Percentiles rank a stretch among this genome's conserved stretches.
phyloP scores from a whole-genome alignment of 2,888 invertebrate species.

The Onchidella celtica region DNA sequence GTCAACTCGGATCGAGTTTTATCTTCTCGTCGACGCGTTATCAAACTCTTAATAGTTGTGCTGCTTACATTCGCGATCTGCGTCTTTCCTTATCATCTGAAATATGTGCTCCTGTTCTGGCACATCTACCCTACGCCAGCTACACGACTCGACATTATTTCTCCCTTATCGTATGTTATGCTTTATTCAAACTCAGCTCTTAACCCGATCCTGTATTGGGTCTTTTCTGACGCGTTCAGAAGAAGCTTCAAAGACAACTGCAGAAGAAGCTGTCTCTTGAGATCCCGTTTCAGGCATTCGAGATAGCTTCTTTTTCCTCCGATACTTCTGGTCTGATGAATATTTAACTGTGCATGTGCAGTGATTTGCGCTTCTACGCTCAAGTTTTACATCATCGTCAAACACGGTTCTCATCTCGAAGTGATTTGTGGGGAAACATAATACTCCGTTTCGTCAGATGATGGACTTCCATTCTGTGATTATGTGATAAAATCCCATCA shows the following conservation, averaged over 20 bases:
- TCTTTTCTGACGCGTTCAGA: constrained; percentile 90
- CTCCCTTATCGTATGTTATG: constrained; percentile 92
- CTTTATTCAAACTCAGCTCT: constrained; percentile 94
- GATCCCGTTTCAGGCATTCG: not conserved
- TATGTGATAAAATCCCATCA: too few relatives aligned
- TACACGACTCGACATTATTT: constrained; percentile 83
- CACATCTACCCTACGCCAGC: constrained; percentile 79
- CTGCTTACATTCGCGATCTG: constrained; percentile 93
- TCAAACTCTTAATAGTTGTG: constrained; percentile 93
- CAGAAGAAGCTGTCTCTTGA: not conserved
- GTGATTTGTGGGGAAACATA: too few relatives aligned
- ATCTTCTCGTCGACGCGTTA: constrained; percentile 90
- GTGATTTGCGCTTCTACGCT: too few relatives aligned
- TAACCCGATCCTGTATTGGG: constrained; percentile 94
- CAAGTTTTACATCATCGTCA: too few relatives aligned
- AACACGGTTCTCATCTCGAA: too few relatives aligned
- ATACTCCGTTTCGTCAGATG: too few relatives aligned
- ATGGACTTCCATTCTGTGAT: too few relatives aligned
- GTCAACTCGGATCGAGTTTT: constrained; percentile 77
- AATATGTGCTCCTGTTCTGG: constrained; percentile 91
- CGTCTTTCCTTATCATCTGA: constrained; percentile 91
- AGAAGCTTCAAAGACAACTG: constrained; percentile 90
- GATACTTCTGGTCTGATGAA: not conserved
- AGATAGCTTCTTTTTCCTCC: not conserved
- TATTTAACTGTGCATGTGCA: not conserved